phyloP scores from a whole-genome alignment of 2,113 vertebrate genomes.

The Clupea harengus region DNA sequence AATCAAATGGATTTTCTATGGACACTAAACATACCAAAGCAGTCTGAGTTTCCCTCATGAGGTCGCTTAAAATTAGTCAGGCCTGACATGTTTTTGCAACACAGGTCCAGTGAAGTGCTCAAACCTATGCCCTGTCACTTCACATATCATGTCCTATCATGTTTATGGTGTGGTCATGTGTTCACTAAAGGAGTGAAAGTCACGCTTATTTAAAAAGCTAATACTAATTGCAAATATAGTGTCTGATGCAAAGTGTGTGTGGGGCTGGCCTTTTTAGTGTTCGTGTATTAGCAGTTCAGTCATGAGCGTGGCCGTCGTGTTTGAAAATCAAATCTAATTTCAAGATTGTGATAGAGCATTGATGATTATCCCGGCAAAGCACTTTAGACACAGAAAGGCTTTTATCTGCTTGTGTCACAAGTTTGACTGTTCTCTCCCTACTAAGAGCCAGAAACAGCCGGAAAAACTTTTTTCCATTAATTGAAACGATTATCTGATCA shows the following conservation, averaged over 20 bases:
- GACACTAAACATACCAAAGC: background rate
- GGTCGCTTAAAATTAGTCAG: background rate
- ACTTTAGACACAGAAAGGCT: slow-evolving; percentile 1
- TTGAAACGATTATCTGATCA: slow-evolving; percentile 27
- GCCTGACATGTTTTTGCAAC: background rate
- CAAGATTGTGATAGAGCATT: slow-evolving; percentile 21
- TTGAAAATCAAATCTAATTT: slow-evolving; percentile 29
- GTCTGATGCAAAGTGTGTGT: background rate
- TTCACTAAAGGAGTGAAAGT: background rate
- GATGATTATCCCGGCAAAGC: slow-evolving; percentile 22
- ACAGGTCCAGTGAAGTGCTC: background rate
- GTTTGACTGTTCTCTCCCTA: background rate
- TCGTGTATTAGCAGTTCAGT: background rate
- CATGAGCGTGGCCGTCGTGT: slow-evolving; percentile 8
- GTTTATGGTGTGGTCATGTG: background rate
- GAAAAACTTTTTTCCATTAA: slow-evolving; percentile 11
- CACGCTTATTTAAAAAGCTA: background rate
- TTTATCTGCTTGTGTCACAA: slow-evolving; percentile 9
- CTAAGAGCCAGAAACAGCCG: background rate
- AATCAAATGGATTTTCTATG: background rate
- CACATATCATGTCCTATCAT: background rate
- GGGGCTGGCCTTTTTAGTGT: background rate
- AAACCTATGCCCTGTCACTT: background rate
- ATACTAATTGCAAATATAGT: background rate
- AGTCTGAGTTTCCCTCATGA: background rate